Evolutionary conservation across 2,797 vertebrate species (phyloP), one percentile per base, ranked within the genome.

Genomic region (Pempheris klunzingeri): DNA sequence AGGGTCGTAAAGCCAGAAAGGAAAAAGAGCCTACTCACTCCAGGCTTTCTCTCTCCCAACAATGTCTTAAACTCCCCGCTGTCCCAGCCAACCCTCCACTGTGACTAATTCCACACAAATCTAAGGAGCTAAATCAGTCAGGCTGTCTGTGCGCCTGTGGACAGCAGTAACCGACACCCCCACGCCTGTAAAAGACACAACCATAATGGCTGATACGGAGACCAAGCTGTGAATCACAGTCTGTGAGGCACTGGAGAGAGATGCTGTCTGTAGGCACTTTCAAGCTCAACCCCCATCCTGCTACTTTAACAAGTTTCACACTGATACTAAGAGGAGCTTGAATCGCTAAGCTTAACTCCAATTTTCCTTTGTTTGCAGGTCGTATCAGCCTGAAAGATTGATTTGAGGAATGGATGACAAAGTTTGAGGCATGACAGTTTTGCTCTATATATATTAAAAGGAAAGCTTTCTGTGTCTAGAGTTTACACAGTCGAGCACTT

Each of bases 71-170:
- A 84, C 87, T 78, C 83, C 80, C 80, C 8, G 79, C 76, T 78
- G 84, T 74, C 79, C 58, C 24, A 32, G 59, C 74, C 79, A 26
- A 72, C 87, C 72, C 84, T 87, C 78, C 84, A 50, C 89, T 90
- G 91, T 92, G 93, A 92, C 91, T 93, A 92, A 93, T 92, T 83
- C 88, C 80, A 86, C 88, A 87, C 86, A 89, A 91, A 91, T 89
- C 88, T 81, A 60, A 77, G 76, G 77, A 79, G 76, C 82, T 91
- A 87, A 89, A 91, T 91, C 90, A 88, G 88, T 87, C 81, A 30
- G 79, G 61, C 87, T 87, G 88, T 72, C 80, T 84, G 61, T 24
- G 82, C 77, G 82, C 83, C 85, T 86, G 85, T 80, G 84, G 83
- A 90, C 71, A 47, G 79, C 74, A 75, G 81, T 87, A 83, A 89